A percentile compares a stretch with the other conserved stretches of the same genome.
Evolutionary conservation across 2,797 vertebrate species (phyloP).

Genomic region (Phrynocephalus vlangalii): DNA sequence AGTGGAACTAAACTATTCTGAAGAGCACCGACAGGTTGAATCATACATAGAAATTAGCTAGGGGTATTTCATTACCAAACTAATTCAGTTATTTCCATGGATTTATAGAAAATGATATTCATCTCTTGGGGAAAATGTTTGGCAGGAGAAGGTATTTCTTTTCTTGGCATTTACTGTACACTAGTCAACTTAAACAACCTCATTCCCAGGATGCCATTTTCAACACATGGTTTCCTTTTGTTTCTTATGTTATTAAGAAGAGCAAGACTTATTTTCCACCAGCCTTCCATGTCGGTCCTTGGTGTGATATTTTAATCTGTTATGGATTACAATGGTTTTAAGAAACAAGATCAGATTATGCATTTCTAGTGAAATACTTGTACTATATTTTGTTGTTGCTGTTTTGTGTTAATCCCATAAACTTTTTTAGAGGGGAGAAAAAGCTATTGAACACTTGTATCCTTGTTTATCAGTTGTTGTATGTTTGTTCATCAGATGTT

Average conservation of each 20-base stretch:
- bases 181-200: constrained; percentile 51
- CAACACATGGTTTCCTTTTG: too few relatives aligned
- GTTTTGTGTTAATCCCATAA: constrained; percentile 38
- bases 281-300: too few relatives aligned
- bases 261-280: too few relatives aligned
- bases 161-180: constrained; percentile 73
- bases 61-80: constrained; percentile 79
- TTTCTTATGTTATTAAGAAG: too few relatives aligned
- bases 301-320: too few relatives aligned
- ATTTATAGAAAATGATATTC: constrained; percentile 78
- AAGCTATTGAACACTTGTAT: not conserved
- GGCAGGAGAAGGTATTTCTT: constrained; percentile 71
- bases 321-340: too few relatives aligned
- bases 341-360: too few relatives aligned
- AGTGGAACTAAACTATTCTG: constrained; percentile 74
- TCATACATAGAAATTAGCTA: constrained; percentile 75
- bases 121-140: constrained; percentile 76
- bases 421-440: too few relatives aligned
- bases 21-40: constrained; percentile 75
- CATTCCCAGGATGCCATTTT: too few relatives aligned
- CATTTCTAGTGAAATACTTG: not conserved
- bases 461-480: constrained; percentile 19
- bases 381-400: too few relatives aligned
- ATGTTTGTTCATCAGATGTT: constrained; percentile 20
- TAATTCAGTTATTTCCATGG: constrained; percentile 76